Conservation (phyloP, 2,888 invertebrate species). For the Trachelus tabidus region DNA sequence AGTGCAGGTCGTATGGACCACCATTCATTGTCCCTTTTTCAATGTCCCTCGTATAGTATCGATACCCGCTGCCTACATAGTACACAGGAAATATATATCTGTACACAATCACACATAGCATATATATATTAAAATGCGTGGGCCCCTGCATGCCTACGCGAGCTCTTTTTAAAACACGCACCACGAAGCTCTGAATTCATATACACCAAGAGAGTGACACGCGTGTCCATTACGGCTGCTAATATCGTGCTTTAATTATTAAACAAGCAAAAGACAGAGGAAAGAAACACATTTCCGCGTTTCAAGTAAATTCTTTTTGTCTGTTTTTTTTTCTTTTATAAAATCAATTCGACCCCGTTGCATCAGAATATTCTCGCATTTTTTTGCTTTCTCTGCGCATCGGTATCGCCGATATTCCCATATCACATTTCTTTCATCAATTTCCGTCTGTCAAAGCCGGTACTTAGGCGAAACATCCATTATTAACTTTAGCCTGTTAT, state of each 20-base stretch:
- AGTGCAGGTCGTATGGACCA: conserved; percentile 40
- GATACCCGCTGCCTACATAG: background rate
- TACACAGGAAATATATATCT: background rate
- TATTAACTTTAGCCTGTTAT: background rate
- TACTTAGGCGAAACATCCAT: background rate
- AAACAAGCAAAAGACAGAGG: background rate
- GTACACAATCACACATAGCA: background rate
- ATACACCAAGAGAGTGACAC: background rate
- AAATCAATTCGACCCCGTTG: background rate
- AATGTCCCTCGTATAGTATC: background rate
- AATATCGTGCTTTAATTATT: conserved; percentile 7
- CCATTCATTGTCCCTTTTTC: conserved; percentile 8
- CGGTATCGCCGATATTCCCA: background rate
- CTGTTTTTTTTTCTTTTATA: background rate
- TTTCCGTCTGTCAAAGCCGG: background rate
- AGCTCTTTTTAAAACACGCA: background rate
- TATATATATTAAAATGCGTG: background rate
- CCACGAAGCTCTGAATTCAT: background rate
- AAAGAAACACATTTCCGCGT: background rate
- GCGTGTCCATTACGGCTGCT: background rate
- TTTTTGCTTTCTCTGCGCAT: background rate
- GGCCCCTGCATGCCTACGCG: background rate
- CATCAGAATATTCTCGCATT: background rate
- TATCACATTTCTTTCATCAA: background rate
- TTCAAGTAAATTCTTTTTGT: background rate